Base-by-base conservation (phyloP, 2,113 vertebrate species). In the Hemichromis elongatus region DNA sequence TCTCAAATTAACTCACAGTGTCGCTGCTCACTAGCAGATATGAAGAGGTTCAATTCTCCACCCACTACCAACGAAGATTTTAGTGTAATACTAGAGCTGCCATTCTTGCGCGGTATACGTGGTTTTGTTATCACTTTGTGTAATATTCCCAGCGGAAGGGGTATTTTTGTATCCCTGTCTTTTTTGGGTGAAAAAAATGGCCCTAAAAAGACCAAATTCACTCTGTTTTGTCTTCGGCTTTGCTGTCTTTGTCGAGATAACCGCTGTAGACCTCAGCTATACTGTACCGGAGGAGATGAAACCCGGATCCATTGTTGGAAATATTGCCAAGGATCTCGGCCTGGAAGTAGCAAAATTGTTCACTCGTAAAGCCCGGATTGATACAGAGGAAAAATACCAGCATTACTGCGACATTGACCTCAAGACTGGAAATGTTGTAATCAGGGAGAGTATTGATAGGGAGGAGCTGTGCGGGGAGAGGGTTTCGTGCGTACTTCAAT, bases 301-400 rank as follows among this genome's bases (percentile, higher is more conserved):
- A 79, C 94, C 88, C 4, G 94, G 93, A 21, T 96, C 94, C 0
- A 91, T 96, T 88, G 92, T 96, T 83, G 95, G 93, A 57, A 96
- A 96, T 79, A 92, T 96, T 18, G 93, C 95, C 7, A 95, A 95
- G 75, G 96, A 95, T 50, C 88, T 97, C 40, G 95, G 95, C 2
- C 73, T 96, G 63, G 93, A 94, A 18, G 73, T 75, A 0, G 86
- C 85, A 2, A 91, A 87, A 79, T 79, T 96, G 21, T 89, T 86
- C 2, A 42, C 47, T 10, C 94, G 95, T 3, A 95, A 92, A 42
- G 93, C 95, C 7, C 89, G 93, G 21, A 70, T 90, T 30, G 92
- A 93, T 28, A 87, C 81, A 0, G 85, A 95, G 10, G 81, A 85
- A 59, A 88, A 83, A 82, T 83, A 79, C 53, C 82, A 19, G 2